phyloP scores from a whole-genome alignment of 2,797 vertebrate genomes.

The Natrix natrix region DNA sequence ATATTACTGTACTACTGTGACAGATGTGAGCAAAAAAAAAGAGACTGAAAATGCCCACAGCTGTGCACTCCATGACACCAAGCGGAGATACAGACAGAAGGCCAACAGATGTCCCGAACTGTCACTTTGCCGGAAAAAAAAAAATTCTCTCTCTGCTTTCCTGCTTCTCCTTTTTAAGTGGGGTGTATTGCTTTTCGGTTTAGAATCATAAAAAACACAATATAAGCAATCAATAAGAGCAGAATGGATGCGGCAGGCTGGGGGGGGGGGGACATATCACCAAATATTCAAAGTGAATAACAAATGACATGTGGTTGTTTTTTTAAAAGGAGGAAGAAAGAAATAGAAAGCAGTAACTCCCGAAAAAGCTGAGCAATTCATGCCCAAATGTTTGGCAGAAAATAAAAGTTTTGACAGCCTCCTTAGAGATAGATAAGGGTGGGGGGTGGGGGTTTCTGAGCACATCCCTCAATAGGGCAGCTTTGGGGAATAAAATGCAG shows the following conservation, averaged over 20 bases:
- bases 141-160: conserved; percentile 59
- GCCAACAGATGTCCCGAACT: conserved; percentile 86
- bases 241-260: not conserved
- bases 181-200: not conserved
- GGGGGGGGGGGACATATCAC: rapidly evolving
- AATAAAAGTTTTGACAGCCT: not conserved
- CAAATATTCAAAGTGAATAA: not conserved
- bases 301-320: not conserved
- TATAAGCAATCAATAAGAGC: not conserved
- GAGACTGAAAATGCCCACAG: conserved; percentile 87
- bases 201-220: not conserved
- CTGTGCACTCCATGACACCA: conserved; percentile 80
- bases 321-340: not conserved
- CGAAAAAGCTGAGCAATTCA: not conserved
- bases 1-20: conserved; percentile 78
- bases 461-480: not conserved
- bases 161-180: not conserved
- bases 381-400: not conserved
- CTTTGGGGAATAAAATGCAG: not conserved
- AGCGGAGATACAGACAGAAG: conserved; percentile 75
- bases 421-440: not conserved
- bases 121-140: conserved; percentile 73
- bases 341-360: not conserved
- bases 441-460: not conserved
- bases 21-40: conserved; percentile 87